Percentiles rank a stretch among this genome's conserved stretches.
phyloP scores from a whole-genome alignment of 2,797 vertebrate genomes.

The Florisuga fusca region DNA sequence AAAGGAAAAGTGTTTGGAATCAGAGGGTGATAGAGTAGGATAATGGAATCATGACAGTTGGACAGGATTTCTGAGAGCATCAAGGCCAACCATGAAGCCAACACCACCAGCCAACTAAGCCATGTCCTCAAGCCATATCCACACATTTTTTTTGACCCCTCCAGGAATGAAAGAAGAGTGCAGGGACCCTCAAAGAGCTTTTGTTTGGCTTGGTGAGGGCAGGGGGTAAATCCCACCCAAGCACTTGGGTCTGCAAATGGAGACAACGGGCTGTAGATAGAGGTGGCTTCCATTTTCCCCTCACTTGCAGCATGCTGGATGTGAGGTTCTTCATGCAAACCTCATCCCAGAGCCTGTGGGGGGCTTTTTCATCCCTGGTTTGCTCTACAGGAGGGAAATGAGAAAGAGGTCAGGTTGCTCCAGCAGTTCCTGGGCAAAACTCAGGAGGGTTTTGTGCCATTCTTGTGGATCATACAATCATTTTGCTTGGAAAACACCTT shows the following conservation, averaged over 20 bases:
- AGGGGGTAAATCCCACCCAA: fast-evolving
- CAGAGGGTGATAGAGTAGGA: too few relatives aligned
- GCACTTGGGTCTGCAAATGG: too few relatives aligned
- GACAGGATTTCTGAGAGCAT: too few relatives aligned
- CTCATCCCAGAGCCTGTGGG: fast-evolving
- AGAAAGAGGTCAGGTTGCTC: not conserved
- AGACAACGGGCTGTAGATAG: fast-evolving
- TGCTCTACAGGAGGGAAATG: not conserved
- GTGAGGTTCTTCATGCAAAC: not conserved
- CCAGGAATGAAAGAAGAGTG: not conserved
- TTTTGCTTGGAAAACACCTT: too few relatives aligned
- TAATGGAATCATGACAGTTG: too few relatives aligned
- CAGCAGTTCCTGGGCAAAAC: too few relatives aligned
- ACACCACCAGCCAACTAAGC: too few relatives aligned
- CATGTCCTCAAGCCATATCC: too few relatives aligned
- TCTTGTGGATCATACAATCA: not conserved
- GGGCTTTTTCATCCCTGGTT: not conserved
- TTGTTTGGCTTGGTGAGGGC: not conserved
- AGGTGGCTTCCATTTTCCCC: not conserved
- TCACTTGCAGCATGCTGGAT: fast-evolving
- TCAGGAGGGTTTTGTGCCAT: fast-evolving
- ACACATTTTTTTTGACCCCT: too few relatives aligned
- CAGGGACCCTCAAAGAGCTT: not conserved
- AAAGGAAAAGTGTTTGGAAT: not conserved
- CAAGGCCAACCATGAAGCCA: too few relatives aligned